These are phyloP conservation scores for Phataginus tricuspis DNA, from an alignment of 2,797 vertebrate genomes.

Conservation along the genomic window DNA sequence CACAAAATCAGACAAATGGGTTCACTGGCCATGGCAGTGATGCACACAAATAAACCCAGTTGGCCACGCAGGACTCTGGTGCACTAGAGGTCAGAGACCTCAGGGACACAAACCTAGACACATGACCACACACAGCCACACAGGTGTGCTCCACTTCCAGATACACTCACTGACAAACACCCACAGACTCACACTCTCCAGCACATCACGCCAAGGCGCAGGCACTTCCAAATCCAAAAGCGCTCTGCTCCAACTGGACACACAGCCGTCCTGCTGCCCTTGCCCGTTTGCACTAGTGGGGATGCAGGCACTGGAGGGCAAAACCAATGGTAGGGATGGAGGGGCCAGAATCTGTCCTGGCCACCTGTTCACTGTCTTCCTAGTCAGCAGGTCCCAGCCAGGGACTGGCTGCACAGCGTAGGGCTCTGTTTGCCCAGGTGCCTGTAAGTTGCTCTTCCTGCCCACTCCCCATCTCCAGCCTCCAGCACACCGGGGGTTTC, in stretches of 20 bases:
- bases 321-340: fast-evolving
- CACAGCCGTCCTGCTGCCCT: not conserved
- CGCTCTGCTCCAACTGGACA: fast-evolving
- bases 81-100: not conserved
- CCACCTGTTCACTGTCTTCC: not conserved
- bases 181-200: not conserved
- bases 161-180: not conserved
- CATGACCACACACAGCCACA: not conserved
- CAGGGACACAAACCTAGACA: not conserved
- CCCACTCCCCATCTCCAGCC: no score
- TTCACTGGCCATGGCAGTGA: not conserved
- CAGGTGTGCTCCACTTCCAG: not conserved
- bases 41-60: not conserved
- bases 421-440: not conserved
- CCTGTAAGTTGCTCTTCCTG: not conserved
- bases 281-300: not conserved
- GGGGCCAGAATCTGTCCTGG: not conserved
- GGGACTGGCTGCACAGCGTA: not conserved
- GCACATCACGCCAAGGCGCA: fast-evolving
- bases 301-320: not conserved
- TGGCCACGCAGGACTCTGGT: not conserved
- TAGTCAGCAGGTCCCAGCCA: fast-evolving
- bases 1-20: not conserved
- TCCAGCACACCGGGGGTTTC: not conserved
- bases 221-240: fast-evolving